phyloP scores from a whole-genome alignment of 2,113 vertebrate genomes.

The Myotis yumanensis region DNA sequence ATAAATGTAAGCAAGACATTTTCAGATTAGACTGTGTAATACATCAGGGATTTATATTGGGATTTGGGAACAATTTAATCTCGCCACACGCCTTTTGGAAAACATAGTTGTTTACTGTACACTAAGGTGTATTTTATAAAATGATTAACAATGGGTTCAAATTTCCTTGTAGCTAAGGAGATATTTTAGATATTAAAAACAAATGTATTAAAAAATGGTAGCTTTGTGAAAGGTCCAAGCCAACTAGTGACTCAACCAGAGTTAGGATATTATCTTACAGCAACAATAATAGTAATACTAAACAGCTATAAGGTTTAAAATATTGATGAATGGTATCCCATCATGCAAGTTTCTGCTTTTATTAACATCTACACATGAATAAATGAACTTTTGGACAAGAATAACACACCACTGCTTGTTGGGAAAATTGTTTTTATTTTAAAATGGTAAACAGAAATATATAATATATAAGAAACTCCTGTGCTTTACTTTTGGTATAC shows the following conservation, averaged over 20 bases:
- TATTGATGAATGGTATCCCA: neutral
- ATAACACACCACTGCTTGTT: constrained; percentile 47
- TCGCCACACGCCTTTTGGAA: constrained; percentile 4
- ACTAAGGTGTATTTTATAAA: constrained; percentile 39
- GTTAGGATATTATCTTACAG: constrained; percentile 4
- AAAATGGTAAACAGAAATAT: constrained; percentile 75
- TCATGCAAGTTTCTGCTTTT: constrained; percentile 41
- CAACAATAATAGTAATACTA: neutral
- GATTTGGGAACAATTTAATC: constrained; percentile 39
- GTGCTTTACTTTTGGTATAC: constrained; percentile 72
- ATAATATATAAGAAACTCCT: constrained; percentile 60
- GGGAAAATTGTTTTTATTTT: constrained; percentile 75
- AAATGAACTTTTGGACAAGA: constrained; percentile 58
- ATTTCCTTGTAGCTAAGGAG: constrained; percentile 44
- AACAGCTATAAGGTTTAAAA: constrained; percentile 38
- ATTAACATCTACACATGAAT: constrained; percentile 31
- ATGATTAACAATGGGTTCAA: neutral
- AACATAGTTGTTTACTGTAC: constrained; percentile 19
- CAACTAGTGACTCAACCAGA: neutral
- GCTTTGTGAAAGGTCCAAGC: neutral
- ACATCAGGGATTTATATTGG: neutral
- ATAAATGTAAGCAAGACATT: constrained; percentile 16
- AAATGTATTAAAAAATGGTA: constrained; percentile 28
- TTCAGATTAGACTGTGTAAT: constrained; percentile 15
- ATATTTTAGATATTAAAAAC: constrained; percentile 31